Evolutionary conservation across 1,140 invertebrate genomes (phyloP).

Genomic region (Atta cephalotes): DNA sequence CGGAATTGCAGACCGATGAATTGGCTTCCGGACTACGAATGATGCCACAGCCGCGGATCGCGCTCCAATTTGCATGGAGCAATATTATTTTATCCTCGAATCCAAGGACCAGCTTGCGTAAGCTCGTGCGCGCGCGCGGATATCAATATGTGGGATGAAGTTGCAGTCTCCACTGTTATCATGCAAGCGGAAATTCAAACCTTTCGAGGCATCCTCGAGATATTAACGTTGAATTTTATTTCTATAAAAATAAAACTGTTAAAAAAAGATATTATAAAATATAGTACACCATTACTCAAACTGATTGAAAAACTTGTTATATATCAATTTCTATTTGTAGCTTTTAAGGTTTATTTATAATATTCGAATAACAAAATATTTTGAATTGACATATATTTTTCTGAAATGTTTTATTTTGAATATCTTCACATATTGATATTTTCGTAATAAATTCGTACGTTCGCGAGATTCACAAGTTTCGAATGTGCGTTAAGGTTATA

Average conservation of each 20-base stretch:
- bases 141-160: conserved; percentile 26
- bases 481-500: conserved; percentile 8
- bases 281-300: not conserved
- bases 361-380: not conserved
- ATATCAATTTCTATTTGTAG: not conserved
- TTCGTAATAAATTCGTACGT: not conserved
- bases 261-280: not conserved
- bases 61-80: conserved; percentile 70
- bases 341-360: not conserved
- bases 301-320: not conserved
- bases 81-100: conserved; percentile 75
- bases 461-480: not conserved
- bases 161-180: conserved; percentile 22
- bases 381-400: not conserved
- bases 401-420: not conserved
- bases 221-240: not conserved
- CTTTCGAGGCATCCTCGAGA: not conserved
- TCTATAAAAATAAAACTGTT: not conserved
- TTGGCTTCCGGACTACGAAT: conserved; percentile 58
- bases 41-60: conserved; percentile 38
- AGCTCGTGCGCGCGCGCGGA: not conserved
- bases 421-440: not conserved
- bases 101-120: conserved; percentile 58
- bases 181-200: conserved; percentile 8
- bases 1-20: conserved; percentile 48